Conservation (phyloP, 2,888 invertebrate genomes). For the Pollenia griseotomentosa region DNA sequence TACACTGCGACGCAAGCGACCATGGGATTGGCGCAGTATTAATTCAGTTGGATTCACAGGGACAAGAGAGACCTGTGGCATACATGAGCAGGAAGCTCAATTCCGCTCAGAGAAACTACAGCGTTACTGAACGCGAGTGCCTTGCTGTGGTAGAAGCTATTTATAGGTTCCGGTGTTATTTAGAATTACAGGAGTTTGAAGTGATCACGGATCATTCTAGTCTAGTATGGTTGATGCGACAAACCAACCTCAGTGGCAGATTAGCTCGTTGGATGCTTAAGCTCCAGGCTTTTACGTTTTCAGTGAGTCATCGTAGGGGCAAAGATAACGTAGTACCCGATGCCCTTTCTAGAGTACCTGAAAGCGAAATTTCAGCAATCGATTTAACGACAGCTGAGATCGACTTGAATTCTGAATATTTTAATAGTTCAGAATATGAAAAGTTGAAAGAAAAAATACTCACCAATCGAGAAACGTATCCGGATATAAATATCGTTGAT, state of each 20-base stretch:
- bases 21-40: not conserved
- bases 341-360: not conserved
- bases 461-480: not conserved
- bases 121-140: no score
- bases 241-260: no score
- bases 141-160: no score
- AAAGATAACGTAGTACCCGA: slow-evolving; percentile 12
- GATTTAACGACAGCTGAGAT: not conserved
- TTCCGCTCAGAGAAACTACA: no score
- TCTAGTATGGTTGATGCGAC: no score
- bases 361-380: not conserved
- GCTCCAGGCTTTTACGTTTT: slow-evolving; percentile 1
- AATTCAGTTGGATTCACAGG: not conserved
- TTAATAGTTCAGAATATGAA: not conserved
- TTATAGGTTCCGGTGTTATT: no score
- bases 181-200: no score
- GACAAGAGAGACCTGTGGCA: no score
- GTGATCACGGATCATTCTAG: no score
- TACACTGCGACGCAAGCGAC: not conserved
- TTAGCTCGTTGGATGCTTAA: no score
- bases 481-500: not conserved
- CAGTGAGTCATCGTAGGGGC: slow-evolving; percentile 2
- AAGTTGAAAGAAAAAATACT: no score
- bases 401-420: slow-evolving; percentile 7
- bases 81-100: no score